phyloP scores from a whole-genome alignment of 2,113 vertebrate species.

The Phycodurus eques region DNA sequence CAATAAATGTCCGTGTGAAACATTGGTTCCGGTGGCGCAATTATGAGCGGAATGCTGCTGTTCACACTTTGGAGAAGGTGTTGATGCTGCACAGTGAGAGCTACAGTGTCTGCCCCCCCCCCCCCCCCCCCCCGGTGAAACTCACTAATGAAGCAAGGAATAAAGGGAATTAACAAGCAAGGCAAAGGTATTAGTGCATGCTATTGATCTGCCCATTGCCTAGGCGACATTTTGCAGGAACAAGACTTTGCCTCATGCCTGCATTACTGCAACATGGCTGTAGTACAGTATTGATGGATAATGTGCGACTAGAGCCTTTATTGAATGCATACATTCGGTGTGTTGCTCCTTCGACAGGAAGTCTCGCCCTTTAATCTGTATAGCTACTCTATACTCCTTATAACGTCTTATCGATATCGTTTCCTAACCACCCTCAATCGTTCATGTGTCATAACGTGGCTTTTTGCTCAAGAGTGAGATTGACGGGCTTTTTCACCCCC shows the following conservation, averaged over 20 bases:
- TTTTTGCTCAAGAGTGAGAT: slow-evolving; percentile 46
- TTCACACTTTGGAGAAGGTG: slow-evolving; percentile 30
- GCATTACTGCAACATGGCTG: slow-evolving; percentile 29
- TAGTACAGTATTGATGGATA: slow-evolving; percentile 20
- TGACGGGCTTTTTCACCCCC: slow-evolving; percentile 61
- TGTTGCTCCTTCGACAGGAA: slow-evolving; percentile 9
- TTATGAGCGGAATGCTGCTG: slow-evolving; percentile 8
- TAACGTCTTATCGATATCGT: slow-evolving; percentile 34
- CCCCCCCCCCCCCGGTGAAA: slow-evolving; percentile 24
- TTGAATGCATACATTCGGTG: not conserved
- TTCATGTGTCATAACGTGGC: slow-evolving; percentile 46
- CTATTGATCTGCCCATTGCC: slow-evolving; percentile 62
- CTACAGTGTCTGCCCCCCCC: slow-evolving; percentile 21
- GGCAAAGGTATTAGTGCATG: slow-evolving; percentile 44
- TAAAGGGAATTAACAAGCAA: slow-evolving; percentile 50
- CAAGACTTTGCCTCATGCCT: slow-evolving; percentile 24
- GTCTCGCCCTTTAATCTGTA: slow-evolving; percentile 25
- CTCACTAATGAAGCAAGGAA: slow-evolving; percentile 48
- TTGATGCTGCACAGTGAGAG: slow-evolving; percentile 22
- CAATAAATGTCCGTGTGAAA: too few relatives aligned
- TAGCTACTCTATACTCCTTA: slow-evolving; percentile 17
- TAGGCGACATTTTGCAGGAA: slow-evolving; percentile 47
- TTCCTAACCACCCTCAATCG: slow-evolving; percentile 39
- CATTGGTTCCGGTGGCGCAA: not conserved
- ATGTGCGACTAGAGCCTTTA: slow-evolving; percentile 18